These are phyloP conservation scores for Dendronephthya gigantea DNA, from an alignment of 64 coral and sea anemone genomes.

Conservation along the genomic window DNA sequence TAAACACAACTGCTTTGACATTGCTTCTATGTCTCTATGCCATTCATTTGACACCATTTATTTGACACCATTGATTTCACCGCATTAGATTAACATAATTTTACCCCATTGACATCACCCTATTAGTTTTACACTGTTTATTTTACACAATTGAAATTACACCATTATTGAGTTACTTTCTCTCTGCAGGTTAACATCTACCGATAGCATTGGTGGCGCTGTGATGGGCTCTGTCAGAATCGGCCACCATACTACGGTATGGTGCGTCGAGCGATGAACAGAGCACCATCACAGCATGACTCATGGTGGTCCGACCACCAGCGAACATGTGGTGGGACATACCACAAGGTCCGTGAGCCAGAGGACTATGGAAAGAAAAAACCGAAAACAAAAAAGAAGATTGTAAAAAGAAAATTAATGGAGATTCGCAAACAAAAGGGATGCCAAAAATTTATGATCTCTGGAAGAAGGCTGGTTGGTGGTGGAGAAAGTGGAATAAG, in stretches of 20 bases:
- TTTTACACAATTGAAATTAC: too few relatives aligned
- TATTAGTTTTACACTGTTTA: too few relatives aligned
- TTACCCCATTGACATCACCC: too few relatives aligned
- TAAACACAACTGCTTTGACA: too few relatives aligned
- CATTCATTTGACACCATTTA: too few relatives aligned
- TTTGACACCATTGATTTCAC: too few relatives aligned
- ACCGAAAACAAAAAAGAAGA: constrained; percentile 27
- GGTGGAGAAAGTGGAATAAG: background rate
- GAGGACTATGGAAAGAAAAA: constrained; percentile 80
- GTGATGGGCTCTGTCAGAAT: constrained; percentile 74
- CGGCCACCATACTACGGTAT: constrained; percentile 90
- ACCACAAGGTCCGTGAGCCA: constrained; percentile 83
- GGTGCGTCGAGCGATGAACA: constrained; percentile 82
- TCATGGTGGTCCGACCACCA: constrained; percentile 92
- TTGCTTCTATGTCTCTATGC: too few relatives aligned
- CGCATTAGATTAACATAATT: too few relatives aligned
- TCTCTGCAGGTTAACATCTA: constrained; percentile 91
- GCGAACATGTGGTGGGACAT: constrained; percentile 69
- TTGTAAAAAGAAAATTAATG: background rate
- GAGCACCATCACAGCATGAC: constrained; percentile 72
- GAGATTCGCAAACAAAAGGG: background rate
- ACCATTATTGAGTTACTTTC: too few relatives aligned
- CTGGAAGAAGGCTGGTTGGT: background rate
- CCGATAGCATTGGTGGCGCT: constrained; percentile 94
- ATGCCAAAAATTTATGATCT: background rate